Conservation (phyloP, 2,888 invertebrate genomes). For the Beris chalybata region DNA sequence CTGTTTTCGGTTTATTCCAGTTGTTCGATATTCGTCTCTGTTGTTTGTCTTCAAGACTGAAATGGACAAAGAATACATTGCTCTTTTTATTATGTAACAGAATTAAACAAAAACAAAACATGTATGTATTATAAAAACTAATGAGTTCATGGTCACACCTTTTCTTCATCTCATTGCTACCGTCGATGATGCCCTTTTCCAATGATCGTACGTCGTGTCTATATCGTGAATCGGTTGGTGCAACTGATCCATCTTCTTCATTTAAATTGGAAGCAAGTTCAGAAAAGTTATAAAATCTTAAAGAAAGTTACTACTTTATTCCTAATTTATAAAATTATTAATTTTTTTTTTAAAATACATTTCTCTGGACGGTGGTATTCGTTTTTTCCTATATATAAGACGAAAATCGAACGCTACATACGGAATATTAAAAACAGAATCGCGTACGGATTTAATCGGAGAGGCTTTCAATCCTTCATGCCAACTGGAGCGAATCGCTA, state of each 20-base stretch:
- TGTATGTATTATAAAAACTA: too few relatives aligned
- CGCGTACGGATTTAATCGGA: neutral
- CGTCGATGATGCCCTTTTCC: slow-evolving; percentile 71
- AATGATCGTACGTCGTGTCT: slow-evolving; percentile 94
- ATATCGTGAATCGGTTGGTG: slow-evolving; percentile 85
- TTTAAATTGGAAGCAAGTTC: slow-evolving; percentile 89
- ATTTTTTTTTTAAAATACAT: neutral
- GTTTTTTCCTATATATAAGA: slow-evolving; percentile 3
- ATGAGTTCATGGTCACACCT: neutral
- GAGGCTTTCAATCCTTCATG: slow-evolving; percentile 3
- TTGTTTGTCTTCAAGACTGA: slow-evolving; percentile 20
- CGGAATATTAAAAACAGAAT: neutral
- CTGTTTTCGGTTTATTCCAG: neutral
- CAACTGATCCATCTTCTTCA: slow-evolving; percentile 85
- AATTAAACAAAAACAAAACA: too few relatives aligned
- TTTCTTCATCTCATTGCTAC: neutral
- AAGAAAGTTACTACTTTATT: neutral
- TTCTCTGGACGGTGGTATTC: slow-evolving; percentile 10
- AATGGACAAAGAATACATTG: neutral
- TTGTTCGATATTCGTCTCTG: slow-evolving; percentile 8
- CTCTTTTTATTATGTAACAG: too few relatives aligned
- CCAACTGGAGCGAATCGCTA: neutral
- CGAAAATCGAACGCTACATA: neutral
- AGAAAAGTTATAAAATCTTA: slow-evolving; percentile 78
- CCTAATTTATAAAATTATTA: neutral